Percentiles rank a stretch among this genome's conserved stretches.
phyloP scores from a whole-genome alignment of 2,888 invertebrate genomes.

The Xestobium rufovillosum region DNA sequence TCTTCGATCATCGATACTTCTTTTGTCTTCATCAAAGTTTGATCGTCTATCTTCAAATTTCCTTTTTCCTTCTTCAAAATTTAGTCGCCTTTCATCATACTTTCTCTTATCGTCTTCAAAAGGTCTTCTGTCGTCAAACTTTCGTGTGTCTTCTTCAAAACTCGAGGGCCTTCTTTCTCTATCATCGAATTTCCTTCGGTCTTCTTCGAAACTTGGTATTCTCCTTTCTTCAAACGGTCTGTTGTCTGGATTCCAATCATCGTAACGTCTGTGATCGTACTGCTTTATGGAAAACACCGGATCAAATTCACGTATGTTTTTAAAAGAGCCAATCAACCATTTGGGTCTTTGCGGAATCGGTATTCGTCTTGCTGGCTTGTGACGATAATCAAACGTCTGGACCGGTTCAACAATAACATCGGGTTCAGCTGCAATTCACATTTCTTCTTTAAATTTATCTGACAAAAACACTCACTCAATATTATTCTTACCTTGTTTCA shows the following conservation, averaged over 20 bases:
- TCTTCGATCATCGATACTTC: conserved; percentile 28
- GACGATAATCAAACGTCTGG: conserved; percentile 65
- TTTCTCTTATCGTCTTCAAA: conserved; percentile 28
- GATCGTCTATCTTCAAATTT: conserved; percentile 30
- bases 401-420: conserved; percentile 56
- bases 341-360: conserved; percentile 39
- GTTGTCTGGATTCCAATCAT: conserved; percentile 33
- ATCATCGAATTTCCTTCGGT: too few relatives aligned
- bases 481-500: conserved; percentile 42
- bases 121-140: conserved; percentile 36
- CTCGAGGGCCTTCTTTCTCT: too few relatives aligned
- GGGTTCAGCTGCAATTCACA: conserved; percentile 16
- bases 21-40: conserved; percentile 34
- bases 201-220: too few relatives aligned
- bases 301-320: conserved; percentile 38
- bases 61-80: conserved; percentile 17
- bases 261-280: conserved; percentile 19
- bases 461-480: too few relatives aligned
- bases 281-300: conserved; percentile 23
- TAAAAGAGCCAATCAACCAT: conserved; percentile 36
- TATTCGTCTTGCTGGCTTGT: conserved; percentile 47
- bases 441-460: neutral
- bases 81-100: conserved; percentile 24
- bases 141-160: too few relatives aligned
- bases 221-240: too few relatives aligned